Evolutionary conservation across 1,140 invertebrate species (phyloP), one percentile per base, ranked within the genome.

Genomic region (Drosophila lini): DNA sequence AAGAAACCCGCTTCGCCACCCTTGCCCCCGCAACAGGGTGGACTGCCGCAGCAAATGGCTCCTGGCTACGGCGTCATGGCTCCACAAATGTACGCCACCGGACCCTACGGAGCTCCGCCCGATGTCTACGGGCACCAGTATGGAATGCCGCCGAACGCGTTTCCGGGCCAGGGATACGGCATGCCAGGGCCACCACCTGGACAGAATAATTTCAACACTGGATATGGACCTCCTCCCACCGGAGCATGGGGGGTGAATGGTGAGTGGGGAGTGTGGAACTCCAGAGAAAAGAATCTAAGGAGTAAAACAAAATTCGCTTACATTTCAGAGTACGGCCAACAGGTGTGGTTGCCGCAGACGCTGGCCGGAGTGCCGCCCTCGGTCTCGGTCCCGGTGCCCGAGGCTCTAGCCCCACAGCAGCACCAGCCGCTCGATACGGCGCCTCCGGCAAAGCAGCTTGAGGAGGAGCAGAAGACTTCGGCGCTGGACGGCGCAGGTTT

Each of bases 1-100:
- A 92, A 90, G 42, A 91, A 90, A 40, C 91, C 91, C 9, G 63
- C 71, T 22, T 88, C 91, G 19, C 91, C 91, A 2, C 79, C 90
- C 1, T 40, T 76, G 41, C 83, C 77, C 3, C 70, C 81, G 9
- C 50, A 60, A 7, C 62, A 52, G 32, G 48, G 47, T 13, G 62
- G 62, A 22, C 34, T 50, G 9, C 45, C 61, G 9, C 42, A 67
- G 3, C 90, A 80, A 71, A 71, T 71, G 68, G n/a, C 41, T 42
- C 38, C 81, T 2, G 73, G 32, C 0, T 84, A 81, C 13, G 65
- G 42, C 6, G 79, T 86, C 6, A 85, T 91, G 75, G 63, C 81
- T 0, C 58, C 74, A 0, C 69, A 89, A 62, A 78, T 92, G 68
- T 92, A 91, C n/a, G 60, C 41, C 19, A 63, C 59, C 4, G 67